These are phyloP conservation scores for Sebastes vulpes DNA, from an alignment of 2,797 vertebrate species.

Conservation along the genomic window DNA sequence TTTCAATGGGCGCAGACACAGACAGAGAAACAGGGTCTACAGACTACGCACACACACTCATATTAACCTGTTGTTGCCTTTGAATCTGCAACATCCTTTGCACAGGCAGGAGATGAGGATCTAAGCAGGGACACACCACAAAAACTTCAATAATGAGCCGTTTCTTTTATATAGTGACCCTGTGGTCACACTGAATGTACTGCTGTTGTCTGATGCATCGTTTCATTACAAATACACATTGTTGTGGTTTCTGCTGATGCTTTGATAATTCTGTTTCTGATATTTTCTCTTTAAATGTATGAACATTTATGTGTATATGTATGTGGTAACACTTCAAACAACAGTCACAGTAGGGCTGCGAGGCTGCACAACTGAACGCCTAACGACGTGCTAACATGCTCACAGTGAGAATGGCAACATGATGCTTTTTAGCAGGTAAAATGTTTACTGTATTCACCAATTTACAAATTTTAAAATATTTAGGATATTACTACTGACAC, in stretches of 20 bases:
- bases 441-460: no score
- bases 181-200: not conserved
- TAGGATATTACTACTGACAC: no score
- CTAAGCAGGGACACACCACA: not conserved
- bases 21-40: not conserved
- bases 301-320: no score
- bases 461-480: no score
- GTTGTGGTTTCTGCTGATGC: not conserved
- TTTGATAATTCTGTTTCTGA: not conserved
- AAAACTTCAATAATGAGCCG: not conserved
- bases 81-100: not conserved
- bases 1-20: constrained; percentile 28
- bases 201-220: not conserved
- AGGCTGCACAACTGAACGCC: no score
- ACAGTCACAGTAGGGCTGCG: no score
- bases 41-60: not conserved
- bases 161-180: not conserved
- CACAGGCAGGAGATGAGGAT: not conserved
- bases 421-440: no score
- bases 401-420: no score
- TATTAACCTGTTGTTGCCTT: not conserved
- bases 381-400: no score
- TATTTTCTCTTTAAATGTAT: no score
- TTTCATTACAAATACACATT: not conserved
- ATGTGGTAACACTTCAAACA: no score